Conservation (phyloP, 2,113 vertebrate genomes). For the Poeciliopsis prolifica region DNA sequence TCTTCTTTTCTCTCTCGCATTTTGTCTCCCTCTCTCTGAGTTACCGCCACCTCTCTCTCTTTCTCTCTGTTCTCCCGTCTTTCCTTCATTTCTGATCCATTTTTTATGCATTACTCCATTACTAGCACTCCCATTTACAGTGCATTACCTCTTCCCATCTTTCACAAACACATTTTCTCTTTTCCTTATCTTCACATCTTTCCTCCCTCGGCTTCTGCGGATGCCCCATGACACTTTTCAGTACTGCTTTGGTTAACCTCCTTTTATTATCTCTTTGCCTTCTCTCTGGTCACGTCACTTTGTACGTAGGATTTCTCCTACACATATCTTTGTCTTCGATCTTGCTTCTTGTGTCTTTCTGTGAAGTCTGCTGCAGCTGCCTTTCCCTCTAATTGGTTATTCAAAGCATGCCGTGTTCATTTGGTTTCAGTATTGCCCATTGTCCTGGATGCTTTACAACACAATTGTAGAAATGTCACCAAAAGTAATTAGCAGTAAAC, state of each 20-base stretch:
- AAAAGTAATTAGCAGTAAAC: slow-evolving; percentile 43
- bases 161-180: slow-evolving; percentile 66
- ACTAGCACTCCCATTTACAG: slow-evolving; percentile 70
- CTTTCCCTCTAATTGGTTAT: slow-evolving; percentile 44
- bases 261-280: slow-evolving; percentile 65
- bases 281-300: slow-evolving; percentile 60
- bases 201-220: slow-evolving; percentile 24
- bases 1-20: slow-evolving; percentile 7
- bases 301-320: slow-evolving; percentile 21
- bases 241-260: slow-evolving; percentile 41
- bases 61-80: slow-evolving; percentile 41
- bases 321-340: slow-evolving; percentile 39
- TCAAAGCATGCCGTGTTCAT: slow-evolving; percentile 37
- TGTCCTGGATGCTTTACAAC: slow-evolving; percentile 41
- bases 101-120: slow-evolving; percentile 77
- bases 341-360: slow-evolving; percentile 39
- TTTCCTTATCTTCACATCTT: slow-evolving; percentile 42
- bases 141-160: slow-evolving; percentile 66
- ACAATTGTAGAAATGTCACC: slow-evolving; percentile 48
- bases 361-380: slow-evolving; percentile 19
- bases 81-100: slow-evolving; percentile 75
- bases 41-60: slow-evolving; percentile 22
- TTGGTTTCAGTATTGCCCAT: slow-evolving; percentile 35
- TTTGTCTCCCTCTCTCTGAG: slow-evolving; percentile 35
- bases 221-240: slow-evolving; percentile 47